These are phyloP conservation scores for Drosophila nr. perissopoda DNA, from an alignment of 2,888 invertebrate species.

Conservation along the genomic window DNA sequence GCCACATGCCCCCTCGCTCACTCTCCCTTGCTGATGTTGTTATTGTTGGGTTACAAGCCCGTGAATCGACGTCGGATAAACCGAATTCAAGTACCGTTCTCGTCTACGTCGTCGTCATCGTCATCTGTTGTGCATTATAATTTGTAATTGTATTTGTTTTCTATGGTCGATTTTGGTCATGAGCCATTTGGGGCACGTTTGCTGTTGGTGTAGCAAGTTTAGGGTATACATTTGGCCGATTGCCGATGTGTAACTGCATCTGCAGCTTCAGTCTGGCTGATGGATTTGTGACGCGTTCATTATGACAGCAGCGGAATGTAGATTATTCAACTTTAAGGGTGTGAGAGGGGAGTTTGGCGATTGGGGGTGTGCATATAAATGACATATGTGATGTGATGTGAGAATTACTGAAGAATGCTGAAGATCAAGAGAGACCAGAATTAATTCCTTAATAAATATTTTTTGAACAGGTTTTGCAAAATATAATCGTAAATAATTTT, in stretches of 20 bases:
- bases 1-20: background rate
- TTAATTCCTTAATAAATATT: background rate
- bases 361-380: background rate
- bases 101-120: conserved; percentile 21
- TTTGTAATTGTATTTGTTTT: conserved; percentile 45
- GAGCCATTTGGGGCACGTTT: conserved; percentile 40
- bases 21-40: background rate
- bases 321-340: background rate
- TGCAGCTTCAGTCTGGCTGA: background rate
- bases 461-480: background rate
- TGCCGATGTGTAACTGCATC: background rate
- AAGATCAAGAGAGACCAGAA: background rate
- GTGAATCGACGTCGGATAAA: conserved; percentile 14
- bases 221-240: background rate
- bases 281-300: conserved; percentile 4
- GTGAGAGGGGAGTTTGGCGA: background rate
- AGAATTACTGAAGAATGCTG: background rate
- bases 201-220: background rate
- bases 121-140: conserved; percentile 70
- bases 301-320: background rate
- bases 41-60: background rate
- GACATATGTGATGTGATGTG: background rate
- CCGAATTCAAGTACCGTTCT: conserved; percentile 10
- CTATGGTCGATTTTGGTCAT: conserved; percentile 27
- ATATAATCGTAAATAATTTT: background rate